A percentile compares a stretch with the other conserved stretches of the same genome.
Evolutionary conservation across 1,140 invertebrate species (phyloP).

Genomic region (Lepidurus apus): DNA sequence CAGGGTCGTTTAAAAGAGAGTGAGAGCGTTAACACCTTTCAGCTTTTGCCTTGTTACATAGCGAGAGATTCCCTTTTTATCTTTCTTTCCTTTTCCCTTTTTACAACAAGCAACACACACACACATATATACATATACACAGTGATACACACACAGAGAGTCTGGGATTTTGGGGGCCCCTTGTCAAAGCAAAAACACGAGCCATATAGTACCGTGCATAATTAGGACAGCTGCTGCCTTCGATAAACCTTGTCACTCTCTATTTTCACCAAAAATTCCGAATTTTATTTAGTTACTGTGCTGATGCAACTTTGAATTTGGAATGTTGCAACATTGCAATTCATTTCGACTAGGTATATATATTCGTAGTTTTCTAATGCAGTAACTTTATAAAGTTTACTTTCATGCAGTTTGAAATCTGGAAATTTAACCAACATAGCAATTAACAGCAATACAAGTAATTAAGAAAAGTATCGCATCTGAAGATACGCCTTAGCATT

Average conservation of each 20-base stretch:
- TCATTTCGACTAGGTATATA: too few relatives aligned
- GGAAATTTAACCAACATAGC: too few relatives aligned
- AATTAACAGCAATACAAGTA: too few relatives aligned
- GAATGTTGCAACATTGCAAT: too few relatives aligned
- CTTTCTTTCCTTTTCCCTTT: neutral
- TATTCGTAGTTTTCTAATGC: too few relatives aligned
- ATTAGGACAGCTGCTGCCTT: constrained; percentile 3
- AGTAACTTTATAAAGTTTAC: too few relatives aligned
- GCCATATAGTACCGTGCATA: neutral
- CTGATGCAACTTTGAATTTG: neutral
- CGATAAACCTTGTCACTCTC: neutral
- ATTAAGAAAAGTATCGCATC: too few relatives aligned
- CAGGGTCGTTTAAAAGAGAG: neutral
- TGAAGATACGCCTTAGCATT: too few relatives aligned
- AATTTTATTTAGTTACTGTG: neutral
- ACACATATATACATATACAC: neutral
- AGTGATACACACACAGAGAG: neutral
- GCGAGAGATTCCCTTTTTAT: neutral
- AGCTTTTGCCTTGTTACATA: constrained; percentile 8
- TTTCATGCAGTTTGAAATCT: too few relatives aligned
- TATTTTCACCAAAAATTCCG: neutral
- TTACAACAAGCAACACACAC: neutral
- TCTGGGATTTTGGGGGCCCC: neutral
- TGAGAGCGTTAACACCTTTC: constrained; percentile 7
- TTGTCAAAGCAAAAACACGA: neutral